Percentiles rank a stretch among this genome's conserved stretches.
Evolutionary conservation across 2,113 vertebrate genomes (phyloP).

Genomic region (Xerus inauris): DNA sequence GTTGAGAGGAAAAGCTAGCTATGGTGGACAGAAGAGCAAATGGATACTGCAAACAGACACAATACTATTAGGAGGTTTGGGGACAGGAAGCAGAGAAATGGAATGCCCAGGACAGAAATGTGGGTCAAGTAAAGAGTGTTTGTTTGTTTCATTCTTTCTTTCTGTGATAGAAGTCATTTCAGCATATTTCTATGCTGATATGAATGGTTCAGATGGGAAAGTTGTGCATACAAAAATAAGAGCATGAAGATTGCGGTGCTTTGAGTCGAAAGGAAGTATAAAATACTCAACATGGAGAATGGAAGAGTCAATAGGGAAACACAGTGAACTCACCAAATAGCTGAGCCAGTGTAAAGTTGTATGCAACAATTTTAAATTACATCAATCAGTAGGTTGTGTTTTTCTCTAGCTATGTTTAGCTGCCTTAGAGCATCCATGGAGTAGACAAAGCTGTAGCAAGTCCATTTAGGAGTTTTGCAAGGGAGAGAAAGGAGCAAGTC

Average conservation of each 20-base stretch:
- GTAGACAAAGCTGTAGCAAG: background rate
- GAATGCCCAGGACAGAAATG: background rate
- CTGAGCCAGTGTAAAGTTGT: background rate
- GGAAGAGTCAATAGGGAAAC: background rate
- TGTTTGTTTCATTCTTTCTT: background rate
- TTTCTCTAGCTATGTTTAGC: background rate
- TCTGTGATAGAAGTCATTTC: background rate
- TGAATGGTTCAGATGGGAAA: background rate
- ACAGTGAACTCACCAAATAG: background rate
- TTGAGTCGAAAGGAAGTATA: background rate
- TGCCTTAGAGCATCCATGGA: background rate
- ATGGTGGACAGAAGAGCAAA: background rate
- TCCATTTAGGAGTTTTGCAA: background rate
- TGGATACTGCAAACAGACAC: background rate
- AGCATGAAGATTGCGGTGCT: background rate
- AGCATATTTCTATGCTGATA: background rate
- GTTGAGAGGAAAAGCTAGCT: background rate
- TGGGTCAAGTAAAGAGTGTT: background rate
- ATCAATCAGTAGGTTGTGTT: background rate
- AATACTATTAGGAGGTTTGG: background rate
- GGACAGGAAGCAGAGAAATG: background rate
- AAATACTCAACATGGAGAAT: background rate
- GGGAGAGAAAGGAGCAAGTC: background rate
- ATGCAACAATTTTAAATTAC: background rate
- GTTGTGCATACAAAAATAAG: background rate